Conservation (phyloP, 2,888 invertebrate species). For the Hydrotaea cyrtoneurina region DNA sequence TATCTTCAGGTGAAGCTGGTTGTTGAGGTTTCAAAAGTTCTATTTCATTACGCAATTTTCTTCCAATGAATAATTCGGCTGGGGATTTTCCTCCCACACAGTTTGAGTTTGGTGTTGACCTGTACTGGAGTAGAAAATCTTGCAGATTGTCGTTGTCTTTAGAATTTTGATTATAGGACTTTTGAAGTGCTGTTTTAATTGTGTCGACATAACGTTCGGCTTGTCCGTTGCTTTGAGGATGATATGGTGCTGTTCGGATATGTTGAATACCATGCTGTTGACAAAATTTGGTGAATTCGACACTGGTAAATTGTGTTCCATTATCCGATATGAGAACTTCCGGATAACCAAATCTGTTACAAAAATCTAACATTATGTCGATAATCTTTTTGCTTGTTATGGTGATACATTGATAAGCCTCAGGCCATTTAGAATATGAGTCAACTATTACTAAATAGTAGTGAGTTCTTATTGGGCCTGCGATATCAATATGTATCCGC, state of each 20-base stretch:
- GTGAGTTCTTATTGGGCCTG: background rate
- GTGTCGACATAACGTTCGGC: constrained; percentile 46
- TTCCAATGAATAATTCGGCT: constrained; percentile 50
- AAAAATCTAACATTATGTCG: too few relatives aligned
- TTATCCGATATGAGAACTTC: constrained; percentile 19
- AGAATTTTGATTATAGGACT: constrained; percentile 8
- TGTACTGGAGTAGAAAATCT: constrained; percentile 56
- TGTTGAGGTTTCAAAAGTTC: too few relatives aligned
- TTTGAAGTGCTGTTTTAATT: constrained; percentile 41
- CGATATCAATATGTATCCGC: constrained; percentile 2
- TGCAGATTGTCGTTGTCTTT: constrained; percentile 53
- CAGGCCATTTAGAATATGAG: constrained; percentile 26
- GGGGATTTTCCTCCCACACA: constrained; percentile 45
- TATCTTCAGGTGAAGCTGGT: background rate
- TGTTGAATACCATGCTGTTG: constrained; percentile 40
- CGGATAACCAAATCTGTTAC: constrained; percentile 40
- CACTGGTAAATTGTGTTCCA: constrained; percentile 27
- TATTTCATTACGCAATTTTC: constrained; percentile 53
- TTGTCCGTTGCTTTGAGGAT: constrained; percentile 45
- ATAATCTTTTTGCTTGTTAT: constrained; percentile 1
- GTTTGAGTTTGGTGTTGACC: constrained; percentile 53
- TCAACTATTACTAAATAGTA: constrained; percentile 25
- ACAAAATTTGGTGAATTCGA: constrained; percentile 47
- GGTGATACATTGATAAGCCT: constrained; percentile 23
- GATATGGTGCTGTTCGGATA: constrained; percentile 39